Percentiles rank a stretch among this genome's conserved stretches.
Evolutionary conservation across 53 echinoderm and acorn worm species (phyloP).

Genomic region (Patiria pectinifera): DNA sequence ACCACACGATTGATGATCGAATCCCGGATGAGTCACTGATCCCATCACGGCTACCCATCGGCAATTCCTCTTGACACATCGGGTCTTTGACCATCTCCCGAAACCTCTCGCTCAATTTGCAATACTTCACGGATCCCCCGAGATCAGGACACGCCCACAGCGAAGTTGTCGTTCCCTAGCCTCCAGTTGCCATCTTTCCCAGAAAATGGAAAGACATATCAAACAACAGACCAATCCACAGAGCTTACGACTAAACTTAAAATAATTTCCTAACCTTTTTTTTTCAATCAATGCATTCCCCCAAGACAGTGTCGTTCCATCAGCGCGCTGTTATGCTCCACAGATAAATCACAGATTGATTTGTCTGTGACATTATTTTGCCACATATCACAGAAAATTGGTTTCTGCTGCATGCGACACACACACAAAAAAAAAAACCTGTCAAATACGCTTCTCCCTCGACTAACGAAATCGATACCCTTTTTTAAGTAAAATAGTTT

Average conservation of each 20-base stretch:
- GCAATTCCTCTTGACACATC: background rate
- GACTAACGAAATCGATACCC: background rate
- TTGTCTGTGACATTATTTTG: background rate
- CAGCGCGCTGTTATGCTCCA: background rate
- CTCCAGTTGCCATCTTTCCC: too few species aligned
- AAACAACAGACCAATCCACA: background rate
- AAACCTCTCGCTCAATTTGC: too few species aligned
- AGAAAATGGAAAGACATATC: too few species aligned
- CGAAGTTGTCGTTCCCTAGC: too few species aligned
- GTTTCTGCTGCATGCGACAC: background rate
- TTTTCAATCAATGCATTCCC: slow-evolving; percentile 20
- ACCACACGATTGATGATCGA: background rate
- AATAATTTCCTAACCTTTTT: background rate
- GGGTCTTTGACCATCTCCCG: background rate
- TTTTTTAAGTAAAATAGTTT: background rate
- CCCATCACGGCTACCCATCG: background rate
- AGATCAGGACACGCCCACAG: too few species aligned
- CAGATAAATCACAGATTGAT: slow-evolving; percentile 4
- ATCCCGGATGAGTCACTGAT: background rate
- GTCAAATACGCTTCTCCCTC: background rate
- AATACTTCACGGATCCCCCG: too few species aligned
- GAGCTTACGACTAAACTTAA: background rate
- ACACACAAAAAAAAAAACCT: background rate
- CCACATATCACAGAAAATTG: background rate
- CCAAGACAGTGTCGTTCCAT: background rate